Evolutionary conservation across 2,113 vertebrate species (phyloP).

Genomic region (Nerophis lumbriciformis): DNA sequence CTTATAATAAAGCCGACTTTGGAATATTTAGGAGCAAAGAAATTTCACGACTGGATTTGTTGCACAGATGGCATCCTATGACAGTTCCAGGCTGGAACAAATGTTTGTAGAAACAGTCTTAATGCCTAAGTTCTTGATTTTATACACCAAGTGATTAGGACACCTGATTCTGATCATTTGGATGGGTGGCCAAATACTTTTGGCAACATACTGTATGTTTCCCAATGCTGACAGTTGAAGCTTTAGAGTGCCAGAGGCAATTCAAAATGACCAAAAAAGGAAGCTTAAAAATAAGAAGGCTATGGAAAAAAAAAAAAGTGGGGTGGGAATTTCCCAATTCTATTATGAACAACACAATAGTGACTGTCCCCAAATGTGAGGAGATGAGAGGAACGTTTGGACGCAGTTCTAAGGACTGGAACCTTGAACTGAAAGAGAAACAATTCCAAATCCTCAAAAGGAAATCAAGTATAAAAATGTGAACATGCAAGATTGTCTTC

Average conservation of each 20-base stretch:
- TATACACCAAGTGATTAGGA: no score
- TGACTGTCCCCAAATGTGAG: slow-evolving; percentile 26
- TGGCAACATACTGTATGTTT: no score
- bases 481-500: not conserved
- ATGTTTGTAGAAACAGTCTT: no score
- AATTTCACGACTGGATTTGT: no score
- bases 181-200: no score
- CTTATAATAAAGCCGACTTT: no score
- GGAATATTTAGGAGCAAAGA: no score
- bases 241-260: not conserved
- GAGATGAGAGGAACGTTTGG: slow-evolving; percentile 37
- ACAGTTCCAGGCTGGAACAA: no score
- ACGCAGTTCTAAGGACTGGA: slow-evolving; percentile 40
- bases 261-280: not conserved
- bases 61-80: no score
- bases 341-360: slow-evolving; percentile 51
- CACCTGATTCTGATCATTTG: no score
- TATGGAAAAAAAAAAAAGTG: slow-evolving; percentile 31
- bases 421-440: slow-evolving; percentile 50
- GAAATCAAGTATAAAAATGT: slow-evolving; percentile 1
- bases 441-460: slow-evolving; percentile 9
- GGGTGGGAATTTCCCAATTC: slow-evolving; percentile 43
- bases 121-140: no score
- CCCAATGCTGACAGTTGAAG: not conserved
- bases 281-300: slow-evolving; percentile 12